Percentiles rank a stretch among this genome's conserved stretches.
These are phyloP conservation scores for Psettodes erumei DNA, from an alignment of 2,113 vertebrate species.

Conservation along the genomic window DNA sequence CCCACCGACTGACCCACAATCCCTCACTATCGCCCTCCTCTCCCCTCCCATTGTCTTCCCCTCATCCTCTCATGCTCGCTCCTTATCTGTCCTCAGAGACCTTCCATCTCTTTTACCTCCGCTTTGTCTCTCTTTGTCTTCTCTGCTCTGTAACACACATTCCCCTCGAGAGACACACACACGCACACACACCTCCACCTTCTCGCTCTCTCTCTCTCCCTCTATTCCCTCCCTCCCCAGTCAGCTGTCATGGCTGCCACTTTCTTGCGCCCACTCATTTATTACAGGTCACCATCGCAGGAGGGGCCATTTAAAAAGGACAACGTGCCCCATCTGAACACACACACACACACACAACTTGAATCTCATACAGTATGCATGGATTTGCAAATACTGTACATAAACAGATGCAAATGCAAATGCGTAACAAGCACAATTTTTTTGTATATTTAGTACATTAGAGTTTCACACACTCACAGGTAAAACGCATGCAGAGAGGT, in stretches of 20 bases:
- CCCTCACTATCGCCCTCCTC: conserved; percentile 35
- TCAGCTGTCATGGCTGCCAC: conserved; percentile 80
- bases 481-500: not conserved
- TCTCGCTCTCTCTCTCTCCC: conserved; percentile 9
- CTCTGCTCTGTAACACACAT: conserved; percentile 7
- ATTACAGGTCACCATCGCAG: conserved; percentile 85
- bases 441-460: not conserved
- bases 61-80: conserved; percentile 54
- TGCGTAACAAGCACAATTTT: not conserved
- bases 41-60: conserved; percentile 49
- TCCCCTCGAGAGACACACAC: conserved; percentile 5
- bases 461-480: not conserved
- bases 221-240: conserved; percentile 71
- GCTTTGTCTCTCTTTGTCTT: conserved; percentile 63
- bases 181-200: conserved; percentile 28
- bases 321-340: conserved; percentile 70
- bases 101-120: conserved; percentile 65
- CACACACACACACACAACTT: conserved; percentile 25
- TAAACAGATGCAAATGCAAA: not conserved
- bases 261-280: conserved; percentile 85
- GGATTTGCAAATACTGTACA: not conserved
- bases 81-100: conserved; percentile 71
- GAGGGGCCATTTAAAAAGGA: conserved; percentile 76
- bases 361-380: conserved; percentile 2
- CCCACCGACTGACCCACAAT: conserved; percentile 40